Base-by-base conservation (phyloP, 2,797 vertebrate genomes). In the Macropodus opercularis region DNA sequence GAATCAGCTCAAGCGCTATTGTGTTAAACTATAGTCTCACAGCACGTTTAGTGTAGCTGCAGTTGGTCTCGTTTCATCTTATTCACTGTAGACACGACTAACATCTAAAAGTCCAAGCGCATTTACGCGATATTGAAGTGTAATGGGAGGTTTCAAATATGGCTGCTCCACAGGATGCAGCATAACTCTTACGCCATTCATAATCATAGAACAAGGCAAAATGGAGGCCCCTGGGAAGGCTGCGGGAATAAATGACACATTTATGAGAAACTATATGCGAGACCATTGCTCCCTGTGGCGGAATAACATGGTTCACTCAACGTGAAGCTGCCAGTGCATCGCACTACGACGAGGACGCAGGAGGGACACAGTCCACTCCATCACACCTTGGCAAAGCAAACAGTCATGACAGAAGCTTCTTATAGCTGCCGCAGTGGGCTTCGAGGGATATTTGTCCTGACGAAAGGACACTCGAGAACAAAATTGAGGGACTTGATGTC, bases 361-460 rank as follows among this genome's bases (percentile, higher is more conserved):
- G 60, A 74, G 72, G 56, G 60, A 73, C 62, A 44, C 19, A 4
- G 41, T 59, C 56, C 74, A 66, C 63, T 83, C 67, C 56, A 65
- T 87, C 81, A 84, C 59, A 77, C 70, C 66, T 58, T 41, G 44
- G 56, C 26, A 61, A 64, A 62, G 55, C 42, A 68, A 83, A 63
- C 62, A 51, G 35, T 70, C 29, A 54, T 72, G 72, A 80, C 78
- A 75, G 66, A 51, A 51, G 52, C 44, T 63, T 74, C 49, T 63
- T 24, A 1, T 54, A 54, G 48, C 51, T 63, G 63, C 54, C 63
- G 56, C 66, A 31, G 22, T 4, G 0, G 23, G 24, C 70, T 75
- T 78, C 79, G 72, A 83, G 75, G 59, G 44, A 61, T 79, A 80
- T 78, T 77, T 75, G 61, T 68, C 51, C 47, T 55, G 63, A 46